Percentiles rank a stretch among this genome's conserved stretches.
Evolutionary conservation across 1,140 invertebrate genomes (phyloP).

Genomic region (Hylyphantes graminicola): DNA sequence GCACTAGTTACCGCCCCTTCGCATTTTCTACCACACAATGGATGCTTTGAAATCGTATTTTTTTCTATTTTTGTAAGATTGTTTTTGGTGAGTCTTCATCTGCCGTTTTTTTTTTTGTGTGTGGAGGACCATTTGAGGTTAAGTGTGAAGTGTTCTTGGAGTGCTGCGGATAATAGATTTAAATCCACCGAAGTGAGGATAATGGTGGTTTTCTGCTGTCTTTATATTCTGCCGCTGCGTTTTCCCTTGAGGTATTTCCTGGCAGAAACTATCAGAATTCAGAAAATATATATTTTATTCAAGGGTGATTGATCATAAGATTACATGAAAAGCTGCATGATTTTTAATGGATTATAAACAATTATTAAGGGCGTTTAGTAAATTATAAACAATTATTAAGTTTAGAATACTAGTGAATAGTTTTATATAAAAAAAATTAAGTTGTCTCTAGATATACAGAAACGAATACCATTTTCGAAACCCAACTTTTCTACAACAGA

Average conservation of each 20-base stretch:
- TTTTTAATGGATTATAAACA: too few relatives aligned
- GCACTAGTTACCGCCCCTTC: conserved; percentile 10
- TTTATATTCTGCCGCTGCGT: background rate
- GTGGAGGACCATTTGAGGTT: conserved; percentile 19
- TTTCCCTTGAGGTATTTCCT: background rate
- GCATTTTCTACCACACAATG: conserved; percentile 41
- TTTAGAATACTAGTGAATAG: too few relatives aligned
- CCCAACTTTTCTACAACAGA: too few relatives aligned
- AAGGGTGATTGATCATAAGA: too few relatives aligned
- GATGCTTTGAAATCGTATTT: conserved; percentile 20
- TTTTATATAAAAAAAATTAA: too few relatives aligned
- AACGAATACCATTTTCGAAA: too few relatives aligned
- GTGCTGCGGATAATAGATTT: conserved; percentile 41
- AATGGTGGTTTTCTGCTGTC: conserved; percentile 24
- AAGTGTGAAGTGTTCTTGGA: conserved; percentile 30
- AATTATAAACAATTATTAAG: too few relatives aligned
- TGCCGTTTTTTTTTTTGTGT: background rate
- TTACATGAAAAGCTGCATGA: too few relatives aligned
- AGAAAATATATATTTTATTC: background rate
- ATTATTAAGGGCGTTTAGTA: too few relatives aligned
- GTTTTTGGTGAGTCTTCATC: too few relatives aligned
- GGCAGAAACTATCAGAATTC: background rate
- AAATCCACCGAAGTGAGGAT: conserved; percentile 40
- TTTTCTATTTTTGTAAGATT: background rate
- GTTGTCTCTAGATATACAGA: too few relatives aligned